phyloP scores from a whole-genome alignment of 2,888 invertebrate species.

The Cephus nigrinus region DNA sequence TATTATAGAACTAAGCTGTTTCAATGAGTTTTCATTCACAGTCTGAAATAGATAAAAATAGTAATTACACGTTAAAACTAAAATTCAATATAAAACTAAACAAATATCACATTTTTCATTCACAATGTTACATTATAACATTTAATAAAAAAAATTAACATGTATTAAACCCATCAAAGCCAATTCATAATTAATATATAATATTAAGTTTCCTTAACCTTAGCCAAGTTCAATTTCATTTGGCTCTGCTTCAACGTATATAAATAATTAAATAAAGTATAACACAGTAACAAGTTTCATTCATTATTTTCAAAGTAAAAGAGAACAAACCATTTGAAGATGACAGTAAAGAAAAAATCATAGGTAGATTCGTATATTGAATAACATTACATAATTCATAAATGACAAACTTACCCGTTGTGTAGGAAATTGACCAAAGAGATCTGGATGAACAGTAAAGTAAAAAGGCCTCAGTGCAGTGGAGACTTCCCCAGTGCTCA shows the following conservation, averaged over 20 bases:
- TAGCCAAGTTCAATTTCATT: background rate
- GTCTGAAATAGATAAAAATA: conserved; percentile 69
- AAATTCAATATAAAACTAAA: too few relatives aligned
- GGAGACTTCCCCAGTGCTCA: conserved; percentile 86
- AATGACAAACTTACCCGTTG: conserved; percentile 76
- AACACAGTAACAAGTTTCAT: too few relatives aligned
- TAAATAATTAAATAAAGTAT: too few relatives aligned
- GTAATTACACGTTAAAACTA: background rate
- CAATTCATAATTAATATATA: too few relatives aligned
- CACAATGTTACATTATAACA: too few relatives aligned
- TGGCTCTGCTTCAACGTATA: too few relatives aligned
- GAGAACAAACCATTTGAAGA: too few relatives aligned
- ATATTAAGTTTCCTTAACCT: background rate
- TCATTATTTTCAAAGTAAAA: too few relatives aligned
- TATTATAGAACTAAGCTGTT: conserved; percentile 86
- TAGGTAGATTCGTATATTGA: background rate
- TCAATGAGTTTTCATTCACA: conserved; percentile 90
- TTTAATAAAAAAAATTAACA: too few relatives aligned
- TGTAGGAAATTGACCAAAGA: conserved; percentile 91
- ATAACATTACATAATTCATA: background rate
- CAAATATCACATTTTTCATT: too few relatives aligned
- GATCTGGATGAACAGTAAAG: conserved; percentile 94
- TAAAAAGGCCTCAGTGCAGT: conserved; percentile 94
- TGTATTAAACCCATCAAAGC: too few relatives aligned
- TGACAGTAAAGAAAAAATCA: background rate